Base-by-base conservation (phyloP, 2,888 invertebrate species). In the Phengaris alcon region DNA sequence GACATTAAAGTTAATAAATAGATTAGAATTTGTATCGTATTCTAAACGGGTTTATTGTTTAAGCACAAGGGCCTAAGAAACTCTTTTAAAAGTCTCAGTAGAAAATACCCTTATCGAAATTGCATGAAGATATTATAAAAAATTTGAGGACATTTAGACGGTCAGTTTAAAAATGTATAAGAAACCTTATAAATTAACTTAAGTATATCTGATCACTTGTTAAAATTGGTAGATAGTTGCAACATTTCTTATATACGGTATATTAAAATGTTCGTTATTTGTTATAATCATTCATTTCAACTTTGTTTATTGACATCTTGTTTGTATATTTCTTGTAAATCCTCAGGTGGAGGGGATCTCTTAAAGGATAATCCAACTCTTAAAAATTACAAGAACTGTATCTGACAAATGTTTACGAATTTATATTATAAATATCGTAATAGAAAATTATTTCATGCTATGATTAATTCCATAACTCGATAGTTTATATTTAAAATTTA, bases 51-150 rank as follows among this genome's bases (percentile, higher is more conserved):
- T 77, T 76, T 78, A 75, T 74, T 75, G 75, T 78, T 64, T 74
- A 77, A 77, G 69, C 68, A n/a, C 68, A 68, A 76, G 77, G 80
- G 80, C 80, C 80, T 80, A 80, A 79, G 76, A 73, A 68, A 78
- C 77, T 81, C 79, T 79, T 13, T 12, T 64, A 64, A 44, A 59
- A 80, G 75, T 82, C 81, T 80, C 77, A 82, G 79, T 82, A 80
- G 75, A 80, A 80, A 77, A 51, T 52, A 22, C 22, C 76, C 80
- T 80, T 81, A 81, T 84, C 84, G 85, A 76, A 85, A 84, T 85
- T 87, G 84, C 85, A 82, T 82, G 83, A 84, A 84, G 84, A 81
- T 78, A 75, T 78, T 79, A 79, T 79, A 80, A 70, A 35, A n/a
- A 22, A 15, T 70, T 22, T n/a, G 70, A 70, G 70, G 51, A 70